phyloP scores from a whole-genome alignment of 2,888 invertebrate genomes.

The Epistrophe eligans region DNA sequence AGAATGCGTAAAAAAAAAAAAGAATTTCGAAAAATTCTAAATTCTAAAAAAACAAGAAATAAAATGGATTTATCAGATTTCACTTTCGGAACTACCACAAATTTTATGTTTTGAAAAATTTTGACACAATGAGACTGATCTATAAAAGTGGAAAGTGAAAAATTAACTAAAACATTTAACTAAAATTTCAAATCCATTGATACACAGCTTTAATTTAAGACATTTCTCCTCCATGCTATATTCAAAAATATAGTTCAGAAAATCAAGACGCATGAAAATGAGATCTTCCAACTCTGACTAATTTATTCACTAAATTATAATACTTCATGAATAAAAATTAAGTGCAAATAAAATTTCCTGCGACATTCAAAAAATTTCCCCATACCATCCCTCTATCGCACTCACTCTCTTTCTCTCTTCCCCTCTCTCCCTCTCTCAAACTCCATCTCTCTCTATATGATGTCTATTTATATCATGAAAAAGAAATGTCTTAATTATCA shows the following conservation, averaged over 20 bases:
- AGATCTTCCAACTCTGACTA: neutral
- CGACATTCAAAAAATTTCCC: neutral
- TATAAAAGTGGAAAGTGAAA: too few species aligned
- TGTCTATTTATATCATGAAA: neutral
- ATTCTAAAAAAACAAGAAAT: too few species aligned
- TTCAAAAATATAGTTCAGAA: neutral
- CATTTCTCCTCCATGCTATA: too few species aligned
- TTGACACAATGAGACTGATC: too few species aligned
- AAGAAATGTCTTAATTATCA: constrained; percentile 54
- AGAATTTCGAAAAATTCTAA: too few species aligned
- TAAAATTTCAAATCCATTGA: too few species aligned
- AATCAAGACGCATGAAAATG: neutral
- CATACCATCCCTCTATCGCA: neutral
- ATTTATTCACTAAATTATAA: neutral
- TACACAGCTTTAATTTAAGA: too few species aligned
- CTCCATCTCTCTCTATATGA: neutral
- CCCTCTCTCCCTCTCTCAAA: neutral
- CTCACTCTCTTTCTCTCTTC: neutral
- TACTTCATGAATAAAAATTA: constrained; percentile 18
- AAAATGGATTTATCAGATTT: too few species aligned
- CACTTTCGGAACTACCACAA: too few species aligned
- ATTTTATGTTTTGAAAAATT: too few species aligned
- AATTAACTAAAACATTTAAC: too few species aligned
- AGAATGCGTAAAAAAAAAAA: too few species aligned
- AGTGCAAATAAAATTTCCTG: neutral